Base-by-base conservation (phyloP, 2,113 vertebrate species). In the Sylvilagus bachmani region DNA sequence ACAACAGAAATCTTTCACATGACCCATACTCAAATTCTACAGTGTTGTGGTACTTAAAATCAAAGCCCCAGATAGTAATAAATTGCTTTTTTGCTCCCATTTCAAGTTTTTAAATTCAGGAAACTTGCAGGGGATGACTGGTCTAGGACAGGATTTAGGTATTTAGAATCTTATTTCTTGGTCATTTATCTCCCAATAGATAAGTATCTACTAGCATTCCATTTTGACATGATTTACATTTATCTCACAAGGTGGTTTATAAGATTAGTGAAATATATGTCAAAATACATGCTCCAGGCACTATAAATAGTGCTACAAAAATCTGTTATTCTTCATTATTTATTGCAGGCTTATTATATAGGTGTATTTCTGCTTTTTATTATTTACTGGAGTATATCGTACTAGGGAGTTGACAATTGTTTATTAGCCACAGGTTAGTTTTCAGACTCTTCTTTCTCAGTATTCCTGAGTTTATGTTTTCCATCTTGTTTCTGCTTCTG, bases 231-330 rank as follows among this genome's bases (percentile, higher is more conserved):
- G 96, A 95, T 92, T 96, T 95, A 89, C 7, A 75, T 51, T 90
- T 93, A 92, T 92, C 73, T 87, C 73, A 51, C 81, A 94, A 96
- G 84, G 77, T 92, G 81, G 87, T 83, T 96, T 96, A 95, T 77
- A 95, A 92, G 92, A 96, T 96, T 92, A 88, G 82, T 97, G 96
- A 96, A 96, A 94, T 90, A 67, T 75, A 83, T 92, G 85, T 97
- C 96, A 97, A 96, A 96, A 93, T 96, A 79, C 62, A 83, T 29
- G 33, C 62, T 93, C 81, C 38, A 75, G 90, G 73, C 38, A 82
- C 88, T 84, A 93, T 97, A 96, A 96, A 95, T 97, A 95, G 93
- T 90, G 84, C 85, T 67, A 71, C 64, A 95, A 94, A 89, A 96
- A 80, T 95, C 84, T 58, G 64, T 94, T 95, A 80, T 95, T 93